Percentiles rank a stretch among this genome's conserved stretches.
Evolutionary conservation across 2,113 vertebrate genomes (phyloP).

Genomic region (Centrocercus urophasianus): DNA sequence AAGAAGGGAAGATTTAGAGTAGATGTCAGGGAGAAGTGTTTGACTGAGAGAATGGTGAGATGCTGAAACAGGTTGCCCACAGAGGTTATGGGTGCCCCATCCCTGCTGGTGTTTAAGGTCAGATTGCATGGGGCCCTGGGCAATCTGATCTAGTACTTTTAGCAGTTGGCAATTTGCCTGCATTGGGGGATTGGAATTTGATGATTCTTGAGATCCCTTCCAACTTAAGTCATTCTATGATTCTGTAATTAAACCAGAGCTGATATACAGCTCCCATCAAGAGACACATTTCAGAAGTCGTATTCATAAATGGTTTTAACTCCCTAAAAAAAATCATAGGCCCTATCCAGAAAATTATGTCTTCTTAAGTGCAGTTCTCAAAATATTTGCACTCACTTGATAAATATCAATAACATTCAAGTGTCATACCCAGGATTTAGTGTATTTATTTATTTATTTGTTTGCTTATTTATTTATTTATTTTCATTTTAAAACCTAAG

Average conservation of each 20-base stretch:
- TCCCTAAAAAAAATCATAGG: accelerated
- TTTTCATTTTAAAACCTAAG: not conserved
- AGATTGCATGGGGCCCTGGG: too few relatives aligned
- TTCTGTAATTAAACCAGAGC: not conserved
- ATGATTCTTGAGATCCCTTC: too few relatives aligned
- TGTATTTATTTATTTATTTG: not conserved
- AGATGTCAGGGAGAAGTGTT: too few relatives aligned
- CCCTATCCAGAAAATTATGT: not conserved
- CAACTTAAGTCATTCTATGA: too few relatives aligned
- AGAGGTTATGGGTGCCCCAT: too few relatives aligned
- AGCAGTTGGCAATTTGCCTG: too few relatives aligned
- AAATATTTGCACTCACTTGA: not conserved
- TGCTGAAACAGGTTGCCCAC: too few relatives aligned
- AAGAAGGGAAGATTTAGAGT: too few relatives aligned
- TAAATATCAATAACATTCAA: not conserved
- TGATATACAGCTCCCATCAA: not conserved
- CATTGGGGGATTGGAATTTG: too few relatives aligned
- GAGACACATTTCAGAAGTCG: not conserved
- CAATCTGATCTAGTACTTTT: too few relatives aligned
- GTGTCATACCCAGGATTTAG: not conserved
- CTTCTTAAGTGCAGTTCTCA: not conserved
- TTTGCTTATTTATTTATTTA: not conserved
- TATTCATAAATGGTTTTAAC: not conserved
- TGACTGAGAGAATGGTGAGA: too few relatives aligned
- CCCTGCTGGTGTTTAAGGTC: too few relatives aligned